Conservation (phyloP, 2,113 vertebrate species). For the Passer montanus region DNA sequence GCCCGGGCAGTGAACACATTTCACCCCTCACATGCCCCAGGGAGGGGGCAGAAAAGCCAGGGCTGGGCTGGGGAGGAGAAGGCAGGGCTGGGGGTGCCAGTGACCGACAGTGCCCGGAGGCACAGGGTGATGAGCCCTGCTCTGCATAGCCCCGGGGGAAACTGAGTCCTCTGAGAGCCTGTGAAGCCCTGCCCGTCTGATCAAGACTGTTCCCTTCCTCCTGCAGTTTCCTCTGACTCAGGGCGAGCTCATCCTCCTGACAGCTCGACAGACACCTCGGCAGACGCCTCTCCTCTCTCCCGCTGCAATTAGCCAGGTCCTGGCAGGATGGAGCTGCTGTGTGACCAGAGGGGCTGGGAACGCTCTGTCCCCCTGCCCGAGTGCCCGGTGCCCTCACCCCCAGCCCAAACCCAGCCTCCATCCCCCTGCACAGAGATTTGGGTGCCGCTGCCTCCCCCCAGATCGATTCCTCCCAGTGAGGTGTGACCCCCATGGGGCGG, state of each 20-base stretch:
- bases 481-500: accelerated
- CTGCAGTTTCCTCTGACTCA: not conserved
- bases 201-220: not conserved
- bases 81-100: not conserved
- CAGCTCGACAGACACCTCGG: not conserved
- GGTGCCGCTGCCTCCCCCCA: accelerated
- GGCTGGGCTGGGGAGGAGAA: not conserved
- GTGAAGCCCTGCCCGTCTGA: not conserved
- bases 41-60: accelerated
- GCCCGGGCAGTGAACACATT: accelerated
- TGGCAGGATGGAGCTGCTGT: not conserved
- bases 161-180: accelerated
- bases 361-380: accelerated
- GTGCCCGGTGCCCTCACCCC: not conserved
- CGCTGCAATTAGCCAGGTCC: not conserved
- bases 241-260: not conserved
- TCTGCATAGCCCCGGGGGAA: not conserved
- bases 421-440: accelerated
- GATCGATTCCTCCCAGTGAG: not conserved
- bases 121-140: not conserved
- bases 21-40: accelerated
- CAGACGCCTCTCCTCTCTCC: not conserved
- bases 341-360: not conserved
- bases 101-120: not conserved
- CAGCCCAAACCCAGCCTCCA: not conserved